phyloP scores from a whole-genome alignment of 2,888 invertebrate genomes.

The Stegana nigrithorax region DNA sequence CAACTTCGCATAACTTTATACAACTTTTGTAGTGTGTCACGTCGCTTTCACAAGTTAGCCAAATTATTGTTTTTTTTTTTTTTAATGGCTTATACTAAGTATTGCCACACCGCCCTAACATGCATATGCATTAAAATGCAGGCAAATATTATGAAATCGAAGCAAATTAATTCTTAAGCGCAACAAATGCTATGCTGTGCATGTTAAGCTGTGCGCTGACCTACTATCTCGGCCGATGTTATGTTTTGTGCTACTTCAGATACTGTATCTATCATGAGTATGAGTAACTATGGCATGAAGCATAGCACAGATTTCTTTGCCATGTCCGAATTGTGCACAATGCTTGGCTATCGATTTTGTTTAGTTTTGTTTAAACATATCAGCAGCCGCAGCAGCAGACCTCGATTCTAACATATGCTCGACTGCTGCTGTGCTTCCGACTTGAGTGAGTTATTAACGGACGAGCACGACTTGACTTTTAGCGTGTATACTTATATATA shows the following conservation, averaged over 20 bases:
- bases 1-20: too few species aligned
- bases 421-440: background rate
- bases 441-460: slow-evolving; percentile 12
- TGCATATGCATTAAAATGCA: too few species aligned
- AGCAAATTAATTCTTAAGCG: background rate
- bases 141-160: background rate
- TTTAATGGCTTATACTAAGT: too few species aligned
- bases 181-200: background rate
- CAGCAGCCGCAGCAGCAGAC: background rate
- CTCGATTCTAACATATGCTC: background rate
- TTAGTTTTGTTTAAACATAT: background rate
- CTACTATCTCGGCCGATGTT: background rate
- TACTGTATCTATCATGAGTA: background rate
- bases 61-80: too few species aligned
- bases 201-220: slow-evolving; percentile 10
- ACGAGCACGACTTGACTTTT: too few species aligned
- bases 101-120: too few species aligned
- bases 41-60: too few species aligned
- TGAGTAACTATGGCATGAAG: background rate
- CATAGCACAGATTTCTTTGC: background rate
- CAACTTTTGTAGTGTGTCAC: too few species aligned
- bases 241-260: background rate
- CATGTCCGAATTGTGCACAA: background rate
- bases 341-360: slow-evolving; percentile 1
- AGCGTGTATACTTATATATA: too few species aligned